Percentiles rank a stretch among this genome's conserved stretches.
phyloP scores from a whole-genome alignment of 2,113 vertebrate species.

The Tichodroma muraria region DNA sequence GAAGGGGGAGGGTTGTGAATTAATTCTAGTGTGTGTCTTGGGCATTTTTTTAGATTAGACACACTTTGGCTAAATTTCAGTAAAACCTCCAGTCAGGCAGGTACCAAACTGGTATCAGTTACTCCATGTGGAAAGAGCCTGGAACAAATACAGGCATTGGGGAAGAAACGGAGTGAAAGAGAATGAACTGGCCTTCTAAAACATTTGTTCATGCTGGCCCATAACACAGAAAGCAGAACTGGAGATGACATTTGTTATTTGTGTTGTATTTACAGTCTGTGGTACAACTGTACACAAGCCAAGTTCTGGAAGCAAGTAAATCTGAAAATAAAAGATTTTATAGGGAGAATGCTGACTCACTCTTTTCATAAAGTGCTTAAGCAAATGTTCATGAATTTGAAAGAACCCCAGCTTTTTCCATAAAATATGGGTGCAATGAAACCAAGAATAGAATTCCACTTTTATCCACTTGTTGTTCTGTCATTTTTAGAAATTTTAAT shows the following conservation, averaged over 20 bases:
- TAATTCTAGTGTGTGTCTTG: neutral
- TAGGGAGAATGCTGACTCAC: neutral
- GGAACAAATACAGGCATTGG: neutral
- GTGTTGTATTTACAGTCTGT: neutral
- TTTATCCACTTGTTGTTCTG: neutral
- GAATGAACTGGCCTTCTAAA: neutral
- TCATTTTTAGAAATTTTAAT: neutral
- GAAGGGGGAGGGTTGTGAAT: neutral
- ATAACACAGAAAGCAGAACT: neutral
- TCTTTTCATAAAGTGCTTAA: neutral
- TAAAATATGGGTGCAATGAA: neutral
- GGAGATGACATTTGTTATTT: neutral
- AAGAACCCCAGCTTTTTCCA: neutral
- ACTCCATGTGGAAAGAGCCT: neutral
- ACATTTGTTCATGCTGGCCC: neutral
- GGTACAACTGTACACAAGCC: neutral
- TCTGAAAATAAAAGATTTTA: neutral
- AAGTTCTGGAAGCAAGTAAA: neutral
- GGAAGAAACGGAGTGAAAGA: neutral
- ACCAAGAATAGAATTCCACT: neutral
- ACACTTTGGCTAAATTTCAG: neutral
- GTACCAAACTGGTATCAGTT: neutral
- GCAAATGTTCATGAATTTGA: neutral
- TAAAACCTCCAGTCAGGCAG: neutral
- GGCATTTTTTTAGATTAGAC: neutral